Evolutionary conservation across 2,888 invertebrate species (phyloP), one percentile per base, ranked within the genome.

Genomic region (Epinotia demarniana): DNA sequence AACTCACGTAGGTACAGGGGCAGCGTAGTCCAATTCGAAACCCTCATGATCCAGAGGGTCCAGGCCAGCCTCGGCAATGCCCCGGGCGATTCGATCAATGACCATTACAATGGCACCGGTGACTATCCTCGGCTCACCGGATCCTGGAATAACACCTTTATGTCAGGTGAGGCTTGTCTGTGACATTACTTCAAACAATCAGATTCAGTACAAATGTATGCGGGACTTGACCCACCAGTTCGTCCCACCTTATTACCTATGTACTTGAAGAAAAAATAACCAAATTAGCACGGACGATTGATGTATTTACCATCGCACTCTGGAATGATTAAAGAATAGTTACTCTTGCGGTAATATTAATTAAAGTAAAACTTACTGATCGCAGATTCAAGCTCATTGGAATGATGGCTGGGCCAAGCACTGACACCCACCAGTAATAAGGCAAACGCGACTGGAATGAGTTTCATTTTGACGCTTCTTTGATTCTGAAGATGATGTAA

Each of bases 1-100:
- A 70, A 87, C 91, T 90, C 81, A 92, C 92, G 84, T 79, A 27
- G 89, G 87, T 0, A 90, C 87, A 0, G 90, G 86, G 0, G 87
- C 79, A 5, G 77, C 81, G 53, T 78, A 81, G 2, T 19, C 53
- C 1, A 53, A 39, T 0, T 62, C 46, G 0, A 77, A 66, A 0
- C 63, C 70, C 0, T 82, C 68, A 0, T 87, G 39, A 2, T 77
- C 1, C 0, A 84, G 16, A 0, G 92, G 92, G 72, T 92, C 92
- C 0, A 88, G 64, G 0, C 89, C 91, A 1, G 73, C 79, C 1
- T 89, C 87, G 3, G 57, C 78, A 49, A 92, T 86, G 0, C 9
- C 0, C 18, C 83, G 75, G 19, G 81, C 79, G 0, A 86, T 0
- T 0, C 83, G 81, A 6, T 89, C 83, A 53, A 92, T 84, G 1